Evolutionary conservation across 2,113 vertebrate genomes (phyloP).

Genomic region (Apodemus speciosus): DNA sequence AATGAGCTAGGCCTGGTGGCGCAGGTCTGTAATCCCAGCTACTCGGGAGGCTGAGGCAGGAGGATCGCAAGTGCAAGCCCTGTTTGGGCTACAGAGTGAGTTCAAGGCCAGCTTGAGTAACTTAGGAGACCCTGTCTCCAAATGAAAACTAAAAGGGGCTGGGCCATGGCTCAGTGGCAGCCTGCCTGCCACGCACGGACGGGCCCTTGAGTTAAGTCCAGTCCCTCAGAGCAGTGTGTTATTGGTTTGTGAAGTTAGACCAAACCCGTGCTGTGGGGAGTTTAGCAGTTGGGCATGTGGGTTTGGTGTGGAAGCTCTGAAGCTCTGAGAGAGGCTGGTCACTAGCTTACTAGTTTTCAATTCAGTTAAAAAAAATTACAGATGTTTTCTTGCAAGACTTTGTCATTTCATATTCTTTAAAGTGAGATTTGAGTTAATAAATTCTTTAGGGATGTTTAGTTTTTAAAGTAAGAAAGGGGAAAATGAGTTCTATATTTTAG

Average conservation of each 20-base stretch:
- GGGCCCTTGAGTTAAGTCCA: not conserved
- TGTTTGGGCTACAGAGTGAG: slow-evolving; percentile 41
- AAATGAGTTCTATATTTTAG: slow-evolving; percentile 26
- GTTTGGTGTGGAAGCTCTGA: not conserved
- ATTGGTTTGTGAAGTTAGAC: slow-evolving; percentile 15
- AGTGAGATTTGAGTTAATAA: slow-evolving; percentile 40
- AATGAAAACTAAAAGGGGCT: not conserved
- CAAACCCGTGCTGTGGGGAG: not conserved
- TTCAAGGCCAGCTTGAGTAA: slow-evolving; percentile 35
- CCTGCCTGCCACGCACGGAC: rapidly evolving
- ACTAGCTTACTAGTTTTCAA: not conserved
- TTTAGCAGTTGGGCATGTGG: not conserved
- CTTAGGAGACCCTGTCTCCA: not conserved
- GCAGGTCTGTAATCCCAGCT: slow-evolving; percentile 32
- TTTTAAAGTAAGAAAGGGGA: slow-evolving; percentile 22
- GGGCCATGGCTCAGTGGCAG: not conserved
- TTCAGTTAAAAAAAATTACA: slow-evolving; percentile 5
- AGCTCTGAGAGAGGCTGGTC: not conserved
- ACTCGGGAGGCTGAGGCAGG: slow-evolving; percentile 24
- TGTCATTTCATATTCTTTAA: not conserved
- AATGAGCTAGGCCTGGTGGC: slow-evolving; percentile 27
- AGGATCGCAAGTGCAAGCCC: slow-evolving; percentile 35
- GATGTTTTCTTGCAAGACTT: slow-evolving; percentile 6
- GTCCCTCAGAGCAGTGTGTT: not conserved
- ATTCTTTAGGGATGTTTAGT: not conserved